phyloP scores from a whole-genome alignment of 2,113 vertebrate genomes.

The Rhynchomys soricoides region DNA sequence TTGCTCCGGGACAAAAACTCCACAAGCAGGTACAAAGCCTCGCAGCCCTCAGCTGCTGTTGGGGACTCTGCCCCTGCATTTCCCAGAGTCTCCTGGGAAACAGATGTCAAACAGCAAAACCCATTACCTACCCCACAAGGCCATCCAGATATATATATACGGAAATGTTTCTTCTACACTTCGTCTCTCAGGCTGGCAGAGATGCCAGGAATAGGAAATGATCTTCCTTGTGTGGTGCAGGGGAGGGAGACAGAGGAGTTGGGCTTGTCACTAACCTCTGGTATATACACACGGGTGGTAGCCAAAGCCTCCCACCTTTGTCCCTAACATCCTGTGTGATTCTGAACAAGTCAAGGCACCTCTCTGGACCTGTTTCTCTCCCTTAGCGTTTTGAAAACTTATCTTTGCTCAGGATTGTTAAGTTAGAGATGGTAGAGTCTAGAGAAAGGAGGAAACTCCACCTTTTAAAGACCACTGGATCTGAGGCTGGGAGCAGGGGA shows the following conservation, averaged over 20 bases:
- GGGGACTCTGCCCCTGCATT: background rate
- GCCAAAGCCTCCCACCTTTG: background rate
- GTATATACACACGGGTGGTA: background rate
- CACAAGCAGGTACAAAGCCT: conserved; percentile 68
- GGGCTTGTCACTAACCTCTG: background rate
- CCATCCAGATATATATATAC: background rate
- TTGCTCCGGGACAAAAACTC: conserved; percentile 71
- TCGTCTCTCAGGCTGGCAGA: background rate
- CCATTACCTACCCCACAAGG: background rate
- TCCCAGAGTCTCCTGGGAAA: conserved; percentile 18
- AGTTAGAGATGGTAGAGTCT: background rate
- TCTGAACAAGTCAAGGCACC: background rate
- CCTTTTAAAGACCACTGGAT: background rate
- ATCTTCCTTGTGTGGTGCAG: background rate
- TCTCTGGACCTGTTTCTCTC: background rate
- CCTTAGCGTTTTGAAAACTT: background rate
- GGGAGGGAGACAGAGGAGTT: background rate
- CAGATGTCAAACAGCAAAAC: background rate
- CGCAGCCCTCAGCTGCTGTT: background rate
- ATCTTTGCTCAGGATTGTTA: background rate
- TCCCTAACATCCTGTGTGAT: background rate
- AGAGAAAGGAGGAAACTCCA: background rate
- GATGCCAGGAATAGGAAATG: conserved; percentile 22
- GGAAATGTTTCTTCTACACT: background rate
- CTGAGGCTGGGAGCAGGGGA: background rate